Evolutionary conservation across 2,113 vertebrate species (phyloP).

Genomic region (Fregetta grallaria): DNA sequence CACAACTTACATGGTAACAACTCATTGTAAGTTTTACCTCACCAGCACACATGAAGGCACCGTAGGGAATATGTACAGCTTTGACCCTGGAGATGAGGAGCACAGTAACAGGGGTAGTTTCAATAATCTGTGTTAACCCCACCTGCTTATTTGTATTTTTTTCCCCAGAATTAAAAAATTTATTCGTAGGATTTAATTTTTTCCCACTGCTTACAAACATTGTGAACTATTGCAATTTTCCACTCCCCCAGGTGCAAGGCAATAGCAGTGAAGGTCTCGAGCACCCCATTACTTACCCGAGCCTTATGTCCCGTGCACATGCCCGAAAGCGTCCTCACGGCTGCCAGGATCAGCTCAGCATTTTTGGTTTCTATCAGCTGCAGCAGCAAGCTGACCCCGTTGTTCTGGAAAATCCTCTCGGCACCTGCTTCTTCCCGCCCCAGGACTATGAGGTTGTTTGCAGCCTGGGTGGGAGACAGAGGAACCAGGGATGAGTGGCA

Average conservation of each 20-base stretch:
- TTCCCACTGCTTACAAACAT: neutral
- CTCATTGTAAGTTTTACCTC: neutral
- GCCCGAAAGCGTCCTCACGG: slow-evolving; percentile 87
- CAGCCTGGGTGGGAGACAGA: slow-evolving; percentile 78
- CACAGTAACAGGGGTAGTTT: neutral
- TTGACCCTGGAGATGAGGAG: neutral
- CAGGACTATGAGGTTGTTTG: slow-evolving; percentile 94
- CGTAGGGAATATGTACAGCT: accelerated
- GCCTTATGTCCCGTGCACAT: slow-evolving; percentile 93
- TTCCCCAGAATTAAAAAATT: neutral
- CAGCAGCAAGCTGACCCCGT: slow-evolving; percentile 86
- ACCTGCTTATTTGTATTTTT: neutral
- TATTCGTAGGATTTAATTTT: neutral
- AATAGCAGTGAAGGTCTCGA: neutral
- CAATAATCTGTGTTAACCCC: neutral
- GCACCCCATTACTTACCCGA: slow-evolving; percentile 74
- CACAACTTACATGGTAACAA: neutral
- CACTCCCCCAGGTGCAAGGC: neutral
- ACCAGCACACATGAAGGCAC: neutral
- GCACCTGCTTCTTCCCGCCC: slow-evolving; percentile 92
- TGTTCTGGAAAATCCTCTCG: slow-evolving; percentile 94
- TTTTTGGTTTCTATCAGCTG: slow-evolving; percentile 87
- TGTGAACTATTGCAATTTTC: neutral
- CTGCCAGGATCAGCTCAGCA: slow-evolving; percentile 88
- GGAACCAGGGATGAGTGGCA: neutral